Percentiles rank a stretch among this genome's conserved stretches.
phyloP scores from a whole-genome alignment of 1,140 invertebrate species.

The Drosophila murphyi region DNA sequence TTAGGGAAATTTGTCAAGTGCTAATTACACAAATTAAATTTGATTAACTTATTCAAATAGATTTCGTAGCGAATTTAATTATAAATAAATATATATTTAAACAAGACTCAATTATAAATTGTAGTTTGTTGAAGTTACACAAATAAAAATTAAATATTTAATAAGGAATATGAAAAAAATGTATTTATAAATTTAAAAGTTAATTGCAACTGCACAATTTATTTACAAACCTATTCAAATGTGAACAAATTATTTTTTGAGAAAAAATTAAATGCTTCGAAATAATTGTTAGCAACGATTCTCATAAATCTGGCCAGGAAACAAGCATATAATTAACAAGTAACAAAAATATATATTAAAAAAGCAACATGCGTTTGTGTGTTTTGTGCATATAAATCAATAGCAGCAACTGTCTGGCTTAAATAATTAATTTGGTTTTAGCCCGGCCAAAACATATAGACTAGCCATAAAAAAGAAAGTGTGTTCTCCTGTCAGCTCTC shows the following conservation, averaged over 20 bases:
- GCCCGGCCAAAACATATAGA: constrained; percentile 55
- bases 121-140: constrained; percentile 5
- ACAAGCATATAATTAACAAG: constrained; percentile 29
- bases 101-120: constrained; percentile 13
- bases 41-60: constrained; percentile 13
- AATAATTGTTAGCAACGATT: constrained; percentile 10
- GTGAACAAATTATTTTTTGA: not conserved
- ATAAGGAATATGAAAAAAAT: not conserved
- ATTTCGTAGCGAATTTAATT: constrained; percentile 19
- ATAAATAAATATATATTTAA: not conserved
- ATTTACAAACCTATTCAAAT: not conserved
- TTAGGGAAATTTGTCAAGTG: constrained; percentile 19
- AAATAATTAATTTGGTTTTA: constrained; percentile 74
- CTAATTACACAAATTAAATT: constrained; percentile 15
- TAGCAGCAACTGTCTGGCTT: constrained; percentile 52
- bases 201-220: constrained; percentile 3
- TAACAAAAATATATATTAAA: not conserved
- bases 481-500: constrained; percentile 4
- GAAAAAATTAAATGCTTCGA: constrained; percentile 4
- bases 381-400: constrained; percentile 65
- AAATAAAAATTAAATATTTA: not conserved
- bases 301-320: constrained; percentile 37
- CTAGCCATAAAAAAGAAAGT: constrained; percentile 61
- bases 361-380: constrained; percentile 1
- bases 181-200: not conserved